Evolutionary conservation across 2,888 invertebrate genomes (phyloP).

Genomic region (Nyleta sp.): DNA sequence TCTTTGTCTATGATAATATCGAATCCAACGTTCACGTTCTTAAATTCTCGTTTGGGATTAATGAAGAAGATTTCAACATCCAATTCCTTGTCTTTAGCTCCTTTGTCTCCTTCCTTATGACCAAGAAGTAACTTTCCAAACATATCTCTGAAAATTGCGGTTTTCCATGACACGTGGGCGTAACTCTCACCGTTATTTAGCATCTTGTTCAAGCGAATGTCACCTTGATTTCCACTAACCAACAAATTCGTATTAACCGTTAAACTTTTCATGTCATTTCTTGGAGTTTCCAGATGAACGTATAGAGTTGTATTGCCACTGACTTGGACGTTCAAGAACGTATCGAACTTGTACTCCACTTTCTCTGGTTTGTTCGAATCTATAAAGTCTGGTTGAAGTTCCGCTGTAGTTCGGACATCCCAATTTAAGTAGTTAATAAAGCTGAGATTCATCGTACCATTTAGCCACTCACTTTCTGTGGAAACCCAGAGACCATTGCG

Average conservation of each 20-base stretch:
- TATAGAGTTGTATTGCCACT: slow-evolving; percentile 77
- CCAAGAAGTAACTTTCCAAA: slow-evolving; percentile 77
- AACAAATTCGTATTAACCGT: slow-evolving; percentile 78
- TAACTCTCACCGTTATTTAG: slow-evolving; percentile 82
- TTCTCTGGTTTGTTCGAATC: slow-evolving; percentile 20
- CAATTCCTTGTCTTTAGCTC: slow-evolving; percentile 79
- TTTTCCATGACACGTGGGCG: slow-evolving; percentile 83
- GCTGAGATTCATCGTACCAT: slow-evolving; percentile 68
- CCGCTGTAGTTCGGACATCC: slow-evolving; percentile 66
- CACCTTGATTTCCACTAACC: slow-evolving; percentile 76
- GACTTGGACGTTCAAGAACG: slow-evolving; percentile 73
- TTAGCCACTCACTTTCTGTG: slow-evolving; percentile 51
- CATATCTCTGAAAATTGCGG: slow-evolving; percentile 83
- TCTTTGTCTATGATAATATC: slow-evolving; percentile 84
- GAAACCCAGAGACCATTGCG: slow-evolving; percentile 65
- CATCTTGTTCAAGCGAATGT: slow-evolving; percentile 75
- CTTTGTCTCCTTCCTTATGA: slow-evolving; percentile 73
- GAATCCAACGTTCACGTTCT: slow-evolving; percentile 83
- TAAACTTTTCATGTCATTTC: slow-evolving; percentile 80
- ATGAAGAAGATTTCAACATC: slow-evolving; percentile 83
- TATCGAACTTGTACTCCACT: slow-evolving; percentile 67
- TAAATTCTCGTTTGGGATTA: slow-evolving; percentile 84
- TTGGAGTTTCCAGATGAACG: slow-evolving; percentile 81
- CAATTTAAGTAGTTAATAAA: slow-evolving; percentile 75
- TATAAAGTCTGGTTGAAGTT: slow-evolving; percentile 46